Evolutionary conservation across 2,888 invertebrate genomes (phyloP), one percentile per base, ranked within the genome.

Genomic region (Tyria jacobaeae): DNA sequence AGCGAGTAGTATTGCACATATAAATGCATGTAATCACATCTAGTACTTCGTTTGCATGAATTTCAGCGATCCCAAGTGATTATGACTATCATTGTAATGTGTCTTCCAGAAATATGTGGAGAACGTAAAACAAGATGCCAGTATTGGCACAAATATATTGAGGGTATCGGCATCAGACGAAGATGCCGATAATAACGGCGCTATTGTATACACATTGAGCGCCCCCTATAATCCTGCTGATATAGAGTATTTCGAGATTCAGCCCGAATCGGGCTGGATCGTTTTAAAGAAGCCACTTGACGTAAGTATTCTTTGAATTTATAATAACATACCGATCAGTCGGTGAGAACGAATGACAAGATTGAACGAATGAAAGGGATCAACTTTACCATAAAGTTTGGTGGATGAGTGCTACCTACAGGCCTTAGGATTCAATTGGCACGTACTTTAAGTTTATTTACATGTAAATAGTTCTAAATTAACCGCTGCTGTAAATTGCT

Each of bases 251-350:
- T 99, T 99, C 90, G 97, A 97, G 89, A 98, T 99, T 80, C 99
- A 99, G 93, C 97, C 98, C 78, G 98, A 99, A 88, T 98, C 98
- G 82, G 99, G 99, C 86, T 99, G 99, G 98, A 99, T 99, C 86
- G 97, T 98, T 66, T 94, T 99, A 82, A 98, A 97, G 95, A 98
- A 98, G 91, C 98, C 98, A 60, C 95, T 99, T 86, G 98, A 98
- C 96, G 98, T 98, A 97, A 98, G 98, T 98, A 95, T 95, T 62
- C 75, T 78, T 73, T 81, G 65, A 59, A 73, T 71, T 60, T 60
- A 64, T 65, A 67, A 64, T 64, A 66, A 75, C 62, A 73, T 66
- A 73, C 69, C 65, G 56, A 77, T 67, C 70, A 76, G 70, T 77
- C 75, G 71, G 75, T 80, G 86, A 85, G 84, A 83, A 78, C 66